Evolutionary conservation across 92 coral and sea anemone genomes (phyloP).

Genomic region (Phenganax stokvisi): DNA sequence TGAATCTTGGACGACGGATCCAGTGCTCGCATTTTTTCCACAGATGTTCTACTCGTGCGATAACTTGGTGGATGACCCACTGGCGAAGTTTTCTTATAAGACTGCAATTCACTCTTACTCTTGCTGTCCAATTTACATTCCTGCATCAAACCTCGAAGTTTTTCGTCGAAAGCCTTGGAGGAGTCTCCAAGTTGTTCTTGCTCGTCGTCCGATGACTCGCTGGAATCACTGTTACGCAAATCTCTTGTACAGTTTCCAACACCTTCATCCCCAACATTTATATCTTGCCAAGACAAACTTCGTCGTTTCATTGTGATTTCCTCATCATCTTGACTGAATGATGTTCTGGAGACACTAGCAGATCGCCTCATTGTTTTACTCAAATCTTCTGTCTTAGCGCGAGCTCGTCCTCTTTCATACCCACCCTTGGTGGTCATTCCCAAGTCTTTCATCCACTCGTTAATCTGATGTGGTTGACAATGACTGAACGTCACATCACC

Average conservation of each 20-base stretch:
- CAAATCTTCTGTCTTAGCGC: slow-evolving; percentile 49
- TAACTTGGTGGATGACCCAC: slow-evolving; percentile 16
- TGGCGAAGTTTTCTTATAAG: slow-evolving; percentile 1
- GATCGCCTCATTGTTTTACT: slow-evolving; percentile 64
- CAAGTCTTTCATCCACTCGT: slow-evolving; percentile 34
- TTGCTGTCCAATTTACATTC: slow-evolving; percentile 27
- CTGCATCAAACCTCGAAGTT: slow-evolving; percentile 69
- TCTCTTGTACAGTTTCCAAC: not conserved
- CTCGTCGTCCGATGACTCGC: slow-evolving; percentile 76
- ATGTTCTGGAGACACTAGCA: slow-evolving; percentile 49
- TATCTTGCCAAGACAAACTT: slow-evolving; percentile 33
- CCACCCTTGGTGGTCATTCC: slow-evolving; percentile 8
- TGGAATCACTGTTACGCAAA: slow-evolving; percentile 55
- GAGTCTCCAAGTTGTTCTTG: slow-evolving; percentile 57
- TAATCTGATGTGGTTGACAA: slow-evolving; percentile 29
- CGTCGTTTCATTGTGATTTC: slow-evolving; percentile 26
- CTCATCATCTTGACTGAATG: slow-evolving; percentile 19
- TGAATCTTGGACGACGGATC: slow-evolving; percentile 38
- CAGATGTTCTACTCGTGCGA: slow-evolving; percentile 17
- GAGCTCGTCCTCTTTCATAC: slow-evolving; percentile 63
- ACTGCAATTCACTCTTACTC: slow-evolving; percentile 29
- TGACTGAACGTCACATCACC: slow-evolving; percentile 32
- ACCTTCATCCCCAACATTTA: slow-evolving; percentile 32
- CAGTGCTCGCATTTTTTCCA: slow-evolving; percentile 31
- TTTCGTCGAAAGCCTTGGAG: slow-evolving; percentile 87